phyloP scores from a whole-genome alignment of 2,113 vertebrate species.

The Odobenus rosmarus region DNA sequence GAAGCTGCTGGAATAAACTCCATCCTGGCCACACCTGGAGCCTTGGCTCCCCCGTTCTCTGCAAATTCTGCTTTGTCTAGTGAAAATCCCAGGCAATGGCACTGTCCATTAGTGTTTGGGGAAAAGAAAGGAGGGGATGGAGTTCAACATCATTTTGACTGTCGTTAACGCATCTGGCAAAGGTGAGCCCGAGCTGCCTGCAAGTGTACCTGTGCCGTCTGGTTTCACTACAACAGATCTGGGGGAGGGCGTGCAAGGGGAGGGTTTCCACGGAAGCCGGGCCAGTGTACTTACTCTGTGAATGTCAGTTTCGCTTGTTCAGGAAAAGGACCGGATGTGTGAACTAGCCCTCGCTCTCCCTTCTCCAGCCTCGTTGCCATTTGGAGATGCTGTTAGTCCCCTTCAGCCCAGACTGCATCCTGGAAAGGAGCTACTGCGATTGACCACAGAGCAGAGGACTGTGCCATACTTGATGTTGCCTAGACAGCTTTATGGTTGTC shows the following conservation, averaged over 20 bases:
- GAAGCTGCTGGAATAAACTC: background rate
- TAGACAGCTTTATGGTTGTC: background rate
- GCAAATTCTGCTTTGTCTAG: background rate
- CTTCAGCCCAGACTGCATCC: background rate
- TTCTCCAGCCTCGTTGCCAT: background rate
- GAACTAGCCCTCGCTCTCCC: background rate
- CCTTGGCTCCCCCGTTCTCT: background rate
- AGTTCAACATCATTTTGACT: background rate
- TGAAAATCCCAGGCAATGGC: background rate
- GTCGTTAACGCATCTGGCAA: accelerated
- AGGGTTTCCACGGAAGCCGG: accelerated
- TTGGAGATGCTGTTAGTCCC: background rate
- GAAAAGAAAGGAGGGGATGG: background rate
- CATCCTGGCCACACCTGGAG: background rate
- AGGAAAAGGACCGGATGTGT: background rate
- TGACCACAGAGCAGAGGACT: too few relatives aligned
- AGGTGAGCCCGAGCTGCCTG: accelerated
- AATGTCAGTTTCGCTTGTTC: background rate
- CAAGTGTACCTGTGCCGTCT: background rate
- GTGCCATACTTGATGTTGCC: accelerated
- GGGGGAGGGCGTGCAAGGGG: accelerated
- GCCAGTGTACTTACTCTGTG: background rate
- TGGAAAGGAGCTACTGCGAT: background rate
- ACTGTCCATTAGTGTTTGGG: background rate
- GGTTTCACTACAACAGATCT: background rate